Conservation (phyloP, 2,888 invertebrate species). For the Incurvaria masculella region DNA sequence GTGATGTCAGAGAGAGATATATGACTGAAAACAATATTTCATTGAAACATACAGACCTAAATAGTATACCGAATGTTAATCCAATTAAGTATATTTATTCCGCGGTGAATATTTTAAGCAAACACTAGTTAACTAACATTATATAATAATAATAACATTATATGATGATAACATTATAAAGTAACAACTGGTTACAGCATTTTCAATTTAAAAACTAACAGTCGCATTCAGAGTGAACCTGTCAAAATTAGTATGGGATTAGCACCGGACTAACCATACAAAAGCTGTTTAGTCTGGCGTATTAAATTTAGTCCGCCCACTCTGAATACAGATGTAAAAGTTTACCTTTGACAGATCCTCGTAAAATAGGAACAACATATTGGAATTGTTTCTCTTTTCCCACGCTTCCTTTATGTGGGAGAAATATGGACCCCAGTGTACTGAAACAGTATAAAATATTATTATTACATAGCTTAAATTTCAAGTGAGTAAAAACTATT, state of each 20-base stretch:
- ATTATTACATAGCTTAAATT: no score
- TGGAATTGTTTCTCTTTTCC: conserved; percentile 51
- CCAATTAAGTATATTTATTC: background rate
- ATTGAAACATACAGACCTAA: background rate
- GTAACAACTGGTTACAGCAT: background rate
- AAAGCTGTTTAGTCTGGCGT: no score
- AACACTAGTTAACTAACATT: background rate
- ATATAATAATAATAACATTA: background rate
- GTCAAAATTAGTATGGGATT: no score
- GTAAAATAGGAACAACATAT: conserved; percentile 65
- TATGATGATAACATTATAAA: background rate
- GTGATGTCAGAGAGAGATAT: background rate
- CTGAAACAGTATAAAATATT: conserved; percentile 25
- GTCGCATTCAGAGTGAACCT: no score
- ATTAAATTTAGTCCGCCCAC: no score
- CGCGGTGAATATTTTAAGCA: background rate
- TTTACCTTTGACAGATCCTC: conserved; percentile 61
- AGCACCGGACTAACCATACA: no score
- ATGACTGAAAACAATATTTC: background rate
- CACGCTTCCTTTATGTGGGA: conserved; percentile 67
- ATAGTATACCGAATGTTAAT: background rate
- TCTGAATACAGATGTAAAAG: no score
- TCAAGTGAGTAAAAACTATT: no score
- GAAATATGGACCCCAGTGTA: conserved; percentile 64
- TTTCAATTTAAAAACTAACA: conserved; percentile 9